A percentile compares a stretch with the other conserved stretches of the same genome.
Conservation (phyloP, 1,140 invertebrate genomes). For the Cyphomyrmex costatus region DNA sequence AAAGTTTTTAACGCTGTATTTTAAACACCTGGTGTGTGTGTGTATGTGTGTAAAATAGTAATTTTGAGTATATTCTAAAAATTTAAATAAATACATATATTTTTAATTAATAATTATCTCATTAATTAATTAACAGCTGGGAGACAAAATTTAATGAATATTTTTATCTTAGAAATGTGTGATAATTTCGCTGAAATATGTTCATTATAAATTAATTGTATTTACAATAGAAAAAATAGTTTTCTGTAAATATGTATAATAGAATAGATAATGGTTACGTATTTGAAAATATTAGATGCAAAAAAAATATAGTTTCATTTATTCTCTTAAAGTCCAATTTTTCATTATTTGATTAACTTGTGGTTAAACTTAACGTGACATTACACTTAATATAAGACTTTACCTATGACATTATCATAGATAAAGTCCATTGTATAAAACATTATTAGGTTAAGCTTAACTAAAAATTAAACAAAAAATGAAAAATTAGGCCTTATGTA, state of each 20-base stretch:
- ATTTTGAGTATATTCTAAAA: not conserved
- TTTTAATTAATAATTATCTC: not conserved
- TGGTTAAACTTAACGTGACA: too few species aligned
- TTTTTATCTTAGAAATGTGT: conserved; percentile 5
- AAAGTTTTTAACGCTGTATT: too few species aligned
- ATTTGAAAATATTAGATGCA: conserved; percentile 20
- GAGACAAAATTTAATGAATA: not conserved
- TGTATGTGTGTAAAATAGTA: not conserved
- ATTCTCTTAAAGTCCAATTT: too few species aligned
- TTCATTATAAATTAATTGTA: conserved; percentile 34
- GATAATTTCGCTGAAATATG: conserved; percentile 10
- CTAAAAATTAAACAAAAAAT: too few species aligned
- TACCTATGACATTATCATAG: too few species aligned
- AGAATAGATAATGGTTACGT: not conserved
- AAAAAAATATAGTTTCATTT: conserved; percentile 5
- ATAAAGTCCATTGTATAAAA: too few species aligned
- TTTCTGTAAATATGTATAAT: not conserved
- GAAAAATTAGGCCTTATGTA: too few species aligned
- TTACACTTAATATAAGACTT: too few species aligned
- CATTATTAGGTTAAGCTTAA: too few species aligned
- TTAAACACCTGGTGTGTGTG: too few species aligned
- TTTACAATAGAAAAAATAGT: conserved; percentile 42
- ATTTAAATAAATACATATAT: conserved; percentile 32
- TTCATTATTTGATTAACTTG: too few species aligned
- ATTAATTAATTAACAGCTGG: conserved; percentile 20